These are phyloP conservation scores for Falco rusticolus DNA, from an alignment of 2,797 vertebrate species.

Conservation along the genomic window DNA sequence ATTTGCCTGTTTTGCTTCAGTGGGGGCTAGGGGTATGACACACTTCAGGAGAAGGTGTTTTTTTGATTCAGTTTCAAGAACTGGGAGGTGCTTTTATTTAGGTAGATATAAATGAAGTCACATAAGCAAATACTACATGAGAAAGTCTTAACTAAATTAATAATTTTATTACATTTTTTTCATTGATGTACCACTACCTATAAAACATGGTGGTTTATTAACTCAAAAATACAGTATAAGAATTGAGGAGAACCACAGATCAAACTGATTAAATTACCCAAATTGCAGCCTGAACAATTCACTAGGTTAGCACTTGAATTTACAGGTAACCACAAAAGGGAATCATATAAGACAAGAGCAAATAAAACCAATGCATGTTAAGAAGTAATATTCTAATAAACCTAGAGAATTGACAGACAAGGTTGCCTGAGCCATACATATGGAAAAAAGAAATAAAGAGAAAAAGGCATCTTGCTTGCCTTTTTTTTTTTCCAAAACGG, in stretches of 20 bases:
- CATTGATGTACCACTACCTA: not conserved
- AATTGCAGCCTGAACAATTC: not conserved
- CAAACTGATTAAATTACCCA: not conserved
- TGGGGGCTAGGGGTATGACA: accelerated
- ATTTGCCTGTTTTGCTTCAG: not conserved
- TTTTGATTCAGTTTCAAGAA: not conserved
- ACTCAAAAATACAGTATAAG: not conserved
- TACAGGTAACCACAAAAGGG: not conserved
- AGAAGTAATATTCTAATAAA: not conserved
- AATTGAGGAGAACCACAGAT: not conserved
- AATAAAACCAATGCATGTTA: not conserved
- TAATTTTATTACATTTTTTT: not conserved
- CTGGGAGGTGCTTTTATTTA: not conserved
- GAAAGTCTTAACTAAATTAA: not conserved
- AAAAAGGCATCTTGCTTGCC: not conserved
- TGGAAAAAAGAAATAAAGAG: not conserved
- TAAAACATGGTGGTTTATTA: not conserved
- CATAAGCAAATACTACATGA: not conserved
- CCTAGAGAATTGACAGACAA: not conserved
- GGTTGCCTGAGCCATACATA: not conserved
- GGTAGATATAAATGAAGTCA: not conserved
- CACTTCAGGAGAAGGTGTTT: not conserved
- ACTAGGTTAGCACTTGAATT: not conserved
- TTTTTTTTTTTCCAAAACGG: not conserved
- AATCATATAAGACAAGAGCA: not conserved